These are phyloP conservation scores for Genyomyrus donnyi DNA, from an alignment of 2,113 vertebrate genomes.

Conservation along the genomic window DNA sequence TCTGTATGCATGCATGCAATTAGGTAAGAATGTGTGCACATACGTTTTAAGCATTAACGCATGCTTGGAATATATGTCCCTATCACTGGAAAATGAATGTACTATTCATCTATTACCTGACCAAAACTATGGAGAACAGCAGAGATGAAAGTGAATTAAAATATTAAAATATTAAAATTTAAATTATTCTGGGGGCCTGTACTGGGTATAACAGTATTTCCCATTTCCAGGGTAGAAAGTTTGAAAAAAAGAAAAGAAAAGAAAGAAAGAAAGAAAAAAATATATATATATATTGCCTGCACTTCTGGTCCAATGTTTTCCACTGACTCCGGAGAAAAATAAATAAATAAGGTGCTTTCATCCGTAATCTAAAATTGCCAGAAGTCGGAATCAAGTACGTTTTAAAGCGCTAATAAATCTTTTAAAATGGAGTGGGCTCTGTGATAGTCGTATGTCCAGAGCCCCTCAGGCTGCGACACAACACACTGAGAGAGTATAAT, in stretches of 20 bases:
- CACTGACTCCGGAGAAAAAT: neutral
- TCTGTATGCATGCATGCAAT: neutral
- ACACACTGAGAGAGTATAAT: neutral
- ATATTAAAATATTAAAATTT: neutral
- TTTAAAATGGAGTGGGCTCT: neutral
- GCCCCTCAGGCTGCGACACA: neutral
- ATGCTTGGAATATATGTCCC: neutral
- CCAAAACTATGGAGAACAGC: neutral
- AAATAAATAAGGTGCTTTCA: constrained; percentile 1
- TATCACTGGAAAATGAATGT: neutral
- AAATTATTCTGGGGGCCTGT: neutral
- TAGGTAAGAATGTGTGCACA: neutral
- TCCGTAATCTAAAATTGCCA: constrained; percentile 8
- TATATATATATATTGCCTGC: neutral
- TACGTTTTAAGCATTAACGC: neutral
- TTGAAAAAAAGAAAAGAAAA: neutral
- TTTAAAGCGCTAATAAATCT: neutral
- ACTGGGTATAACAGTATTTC: neutral
- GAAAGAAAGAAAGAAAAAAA: neutral
- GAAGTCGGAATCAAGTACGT: neutral
- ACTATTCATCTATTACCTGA: neutral
- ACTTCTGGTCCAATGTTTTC: neutral
- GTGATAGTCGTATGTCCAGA: neutral
- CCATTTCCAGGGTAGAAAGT: neutral
- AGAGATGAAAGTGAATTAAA: constrained; percentile 2